Percentiles rank a stretch among this genome's conserved stretches.
Evolutionary conservation across 2,113 vertebrate genomes (phyloP).

Genomic region (Felis catus): F.catus_Fca126_mat1.0 CM031424.1:18730001-18730500

Average conservation of each 20-base stretch:
- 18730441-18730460: slow-evolving; percentile 25
- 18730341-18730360: neutral
- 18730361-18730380: neutral
- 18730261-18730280: slow-evolving; percentile 11
- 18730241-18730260: neutral
- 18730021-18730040: neutral
- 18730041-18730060: neutral
- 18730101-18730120: neutral
- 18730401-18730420: slow-evolving; percentile 9
- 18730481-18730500: neutral
- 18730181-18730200: neutral
- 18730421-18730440: neutral
- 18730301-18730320: neutral
- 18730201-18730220: neutral
- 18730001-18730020: neutral
- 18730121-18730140: neutral
- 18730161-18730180: neutral
- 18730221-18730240: neutral
- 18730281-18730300: neutral
- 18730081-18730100: neutral
- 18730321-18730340: neutral
- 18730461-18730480: neutral
- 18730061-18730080: neutral
- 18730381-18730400: slow-evolving; percentile 23
- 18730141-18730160: neutral